Percentiles rank a stretch among this genome's conserved stretches.
phyloP scores from a whole-genome alignment of 2,888 invertebrate genomes.

The Liposcelis brunnea region DNA sequence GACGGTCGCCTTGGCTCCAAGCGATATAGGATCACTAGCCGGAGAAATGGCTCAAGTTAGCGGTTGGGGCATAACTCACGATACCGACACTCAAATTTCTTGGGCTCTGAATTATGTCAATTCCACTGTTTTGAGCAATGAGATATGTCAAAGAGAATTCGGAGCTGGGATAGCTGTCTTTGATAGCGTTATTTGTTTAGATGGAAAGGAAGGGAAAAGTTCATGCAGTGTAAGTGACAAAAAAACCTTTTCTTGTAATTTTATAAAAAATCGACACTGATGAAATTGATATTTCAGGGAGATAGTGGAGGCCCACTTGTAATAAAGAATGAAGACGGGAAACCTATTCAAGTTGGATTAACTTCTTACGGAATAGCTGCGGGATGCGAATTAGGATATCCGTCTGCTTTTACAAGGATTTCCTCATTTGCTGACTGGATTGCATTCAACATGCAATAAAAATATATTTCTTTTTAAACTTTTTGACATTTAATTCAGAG shows the following conservation, averaged over 20 bases:
- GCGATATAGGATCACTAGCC: background rate
- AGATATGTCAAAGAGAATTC: conserved; percentile 2
- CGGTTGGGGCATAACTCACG: background rate
- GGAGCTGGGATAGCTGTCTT: conserved; percentile 2
- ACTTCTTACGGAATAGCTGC: background rate
- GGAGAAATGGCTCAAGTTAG: background rate
- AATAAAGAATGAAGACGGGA: background rate
- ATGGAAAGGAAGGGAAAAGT: background rate
- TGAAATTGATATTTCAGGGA: background rate
- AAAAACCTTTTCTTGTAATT: too few relatives aligned
- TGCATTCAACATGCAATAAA: too few relatives aligned
- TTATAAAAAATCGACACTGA: too few relatives aligned
- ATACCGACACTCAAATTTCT: background rate
- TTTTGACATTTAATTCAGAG: too few relatives aligned
- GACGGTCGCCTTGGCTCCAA: background rate
- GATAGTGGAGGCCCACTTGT: conserved; percentile 3
- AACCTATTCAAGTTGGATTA: background rate
- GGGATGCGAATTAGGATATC: conserved; percentile 3
- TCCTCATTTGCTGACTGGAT: conserved; percentile 2
- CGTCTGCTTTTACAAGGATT: conserved; percentile 1
- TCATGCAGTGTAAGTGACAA: background rate
- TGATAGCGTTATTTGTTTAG: conserved; percentile 1
- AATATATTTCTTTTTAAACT: too few relatives aligned
- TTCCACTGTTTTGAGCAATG: background rate
- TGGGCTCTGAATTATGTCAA: background rate